phyloP scores from a whole-genome alignment of 2,797 vertebrate species.

The Otolemur crassicaudatus region DNA sequence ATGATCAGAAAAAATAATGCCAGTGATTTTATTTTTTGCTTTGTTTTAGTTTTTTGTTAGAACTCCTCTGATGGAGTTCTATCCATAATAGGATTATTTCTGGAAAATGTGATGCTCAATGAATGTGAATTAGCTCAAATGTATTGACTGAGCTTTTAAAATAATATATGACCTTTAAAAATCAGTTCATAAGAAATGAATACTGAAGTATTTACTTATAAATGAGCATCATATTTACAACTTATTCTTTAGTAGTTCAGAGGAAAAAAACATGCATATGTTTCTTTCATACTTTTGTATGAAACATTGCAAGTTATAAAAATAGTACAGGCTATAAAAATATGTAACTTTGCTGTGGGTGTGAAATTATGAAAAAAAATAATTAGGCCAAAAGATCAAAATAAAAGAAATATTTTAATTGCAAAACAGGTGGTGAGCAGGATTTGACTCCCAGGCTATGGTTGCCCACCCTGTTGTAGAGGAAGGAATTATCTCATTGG shows the following conservation, averaged over 20 bases:
- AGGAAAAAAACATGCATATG: background rate
- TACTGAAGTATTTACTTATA: background rate
- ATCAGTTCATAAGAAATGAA: background rate
- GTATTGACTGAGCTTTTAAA: background rate
- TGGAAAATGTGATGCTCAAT: background rate
- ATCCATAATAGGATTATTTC: background rate
- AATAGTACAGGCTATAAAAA: too few species aligned
- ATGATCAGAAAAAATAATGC: background rate
- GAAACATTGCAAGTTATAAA: too few species aligned
- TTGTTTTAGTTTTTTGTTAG: background rate
- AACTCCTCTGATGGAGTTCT: background rate
- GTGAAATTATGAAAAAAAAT: background rate
- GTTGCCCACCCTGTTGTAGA: background rate
- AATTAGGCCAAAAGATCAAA: background rate
- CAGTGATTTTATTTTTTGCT: background rate
- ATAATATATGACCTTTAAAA: background rate
- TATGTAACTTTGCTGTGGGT: background rate
- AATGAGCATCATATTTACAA: background rate
- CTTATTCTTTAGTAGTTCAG: background rate
- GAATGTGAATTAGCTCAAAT: background rate
- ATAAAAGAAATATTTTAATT: background rate
- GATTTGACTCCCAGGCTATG: background rate
- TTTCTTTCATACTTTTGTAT: background rate
- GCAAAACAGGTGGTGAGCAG: background rate
- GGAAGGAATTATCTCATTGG: background rate